These are phyloP conservation scores for Thera britannica DNA, from an alignment of 2,888 invertebrate genomes.

Conservation along the genomic window DNA sequence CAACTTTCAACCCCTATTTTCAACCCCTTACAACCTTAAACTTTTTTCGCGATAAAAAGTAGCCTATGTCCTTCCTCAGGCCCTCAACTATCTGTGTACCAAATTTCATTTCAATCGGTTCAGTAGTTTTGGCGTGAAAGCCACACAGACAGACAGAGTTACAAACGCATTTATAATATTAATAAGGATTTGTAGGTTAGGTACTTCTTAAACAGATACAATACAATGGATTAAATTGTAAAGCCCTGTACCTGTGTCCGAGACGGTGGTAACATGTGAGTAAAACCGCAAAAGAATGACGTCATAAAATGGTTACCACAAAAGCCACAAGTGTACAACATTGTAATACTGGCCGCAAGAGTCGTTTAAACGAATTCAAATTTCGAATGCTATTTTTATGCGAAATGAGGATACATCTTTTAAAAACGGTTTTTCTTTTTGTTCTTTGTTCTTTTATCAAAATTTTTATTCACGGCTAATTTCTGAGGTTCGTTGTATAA, in stretches of 20 bases:
- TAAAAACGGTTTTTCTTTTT: not conserved
- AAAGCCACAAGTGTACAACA: not conserved
- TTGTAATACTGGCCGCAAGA: not conserved
- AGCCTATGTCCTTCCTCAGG: too few relatives aligned
- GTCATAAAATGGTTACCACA: constrained; percentile 4
- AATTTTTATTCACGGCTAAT: not conserved
- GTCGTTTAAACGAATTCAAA: not conserved
- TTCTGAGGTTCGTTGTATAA: not conserved
- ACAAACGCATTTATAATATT: too few relatives aligned
- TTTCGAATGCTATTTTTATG: not conserved
- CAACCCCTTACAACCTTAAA: too few relatives aligned
- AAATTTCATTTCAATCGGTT: too few relatives aligned
- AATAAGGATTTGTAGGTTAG: too few relatives aligned
- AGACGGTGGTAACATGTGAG: not conserved
- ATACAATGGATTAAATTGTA: too few relatives aligned
- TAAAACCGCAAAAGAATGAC: constrained; percentile 5
- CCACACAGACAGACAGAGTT: too few relatives aligned
- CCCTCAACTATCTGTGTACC: too few relatives aligned
- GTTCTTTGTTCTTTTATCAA: not conserved
- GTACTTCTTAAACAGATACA: too few relatives aligned
- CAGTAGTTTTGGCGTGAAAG: too few relatives aligned
- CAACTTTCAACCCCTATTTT: too few relatives aligned
- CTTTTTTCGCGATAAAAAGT: too few relatives aligned
- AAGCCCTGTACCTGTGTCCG: not conserved
- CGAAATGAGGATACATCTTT: not conserved